Percentiles rank a stretch among this genome's conserved stretches.
phyloP scores from a whole-genome alignment of 2,888 invertebrate genomes.

The Pherbina coryleti region DNA sequence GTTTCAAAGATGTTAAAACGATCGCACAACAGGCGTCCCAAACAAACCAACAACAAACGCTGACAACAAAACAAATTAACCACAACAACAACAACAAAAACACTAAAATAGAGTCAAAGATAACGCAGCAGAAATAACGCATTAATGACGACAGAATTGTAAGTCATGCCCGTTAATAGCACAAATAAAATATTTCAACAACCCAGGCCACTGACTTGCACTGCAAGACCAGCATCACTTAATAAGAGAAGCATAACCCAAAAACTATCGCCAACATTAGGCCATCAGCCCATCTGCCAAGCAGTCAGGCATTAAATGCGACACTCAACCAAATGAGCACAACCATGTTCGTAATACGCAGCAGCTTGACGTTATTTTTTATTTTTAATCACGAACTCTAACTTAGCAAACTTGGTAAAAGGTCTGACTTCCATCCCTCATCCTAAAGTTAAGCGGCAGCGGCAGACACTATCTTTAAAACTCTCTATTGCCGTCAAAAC shows the following conservation, averaged over 20 bases:
- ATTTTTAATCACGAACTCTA: background rate
- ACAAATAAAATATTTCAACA: slow-evolving; percentile 23
- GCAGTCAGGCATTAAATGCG: slow-evolving; percentile 35
- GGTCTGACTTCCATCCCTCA: slow-evolving; percentile 23
- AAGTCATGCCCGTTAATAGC: slow-evolving; percentile 32
- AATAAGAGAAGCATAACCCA: background rate
- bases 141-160: slow-evolving; percentile 7
- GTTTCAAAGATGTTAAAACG: background rate
- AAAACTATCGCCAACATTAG: background rate
- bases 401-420: slow-evolving; percentile 1
- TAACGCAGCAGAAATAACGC: background rate
- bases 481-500: slow-evolving; percentile 11
- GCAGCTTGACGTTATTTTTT: background rate
- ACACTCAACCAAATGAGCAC: slow-evolving; percentile 29
- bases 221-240: background rate
- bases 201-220: background rate
- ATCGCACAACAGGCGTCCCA: background rate
- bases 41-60: background rate
- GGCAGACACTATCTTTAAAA: background rate
- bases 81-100: slow-evolving; percentile 5
- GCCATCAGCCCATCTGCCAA: background rate
- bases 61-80: background rate
- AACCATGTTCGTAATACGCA: background rate
- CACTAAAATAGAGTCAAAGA: background rate
- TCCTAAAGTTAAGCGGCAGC: background rate